Evolutionary conservation across 2,888 invertebrate genomes (phyloP), one percentile per base, ranked within the genome.

Genomic region (Masnerella sp.): DNA sequence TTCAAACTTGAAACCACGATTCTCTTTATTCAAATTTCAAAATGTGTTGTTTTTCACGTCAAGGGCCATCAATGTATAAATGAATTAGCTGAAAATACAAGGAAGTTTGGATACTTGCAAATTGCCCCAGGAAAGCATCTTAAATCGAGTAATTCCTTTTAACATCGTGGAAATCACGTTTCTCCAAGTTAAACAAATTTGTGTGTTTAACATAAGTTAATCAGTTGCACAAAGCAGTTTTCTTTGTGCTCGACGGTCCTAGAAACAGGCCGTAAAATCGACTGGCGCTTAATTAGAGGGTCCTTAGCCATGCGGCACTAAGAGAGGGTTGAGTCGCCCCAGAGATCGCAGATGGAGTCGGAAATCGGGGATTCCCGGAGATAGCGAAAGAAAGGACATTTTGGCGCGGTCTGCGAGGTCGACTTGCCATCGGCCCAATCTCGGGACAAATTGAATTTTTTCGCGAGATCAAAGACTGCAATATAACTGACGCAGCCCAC

Each of bases 371-470:
- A 42, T 34, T 17, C 36, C 25, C 54, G 42, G 25, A 61, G 45
- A 22, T 8, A 17, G 32, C 40, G 40, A 47, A 17, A 68, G 34
- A 68, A 25, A 52, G 43, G 61, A 54, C 52, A 65, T 70, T 74
- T 73, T 61, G 64, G 61, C 64, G 67, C 51, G 54, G 43, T 59
- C 74, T 71, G 30, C 58, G 30, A 25, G 71, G 80, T 82, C 82
- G 80, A 81, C 79, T 83, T 81, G 78, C 78, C 47, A 82, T 77
- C 77, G 76, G 80, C 78, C 82, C 85, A 84, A 84, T 86, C 83
- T 84, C 80, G 77, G 79, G 76, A 79, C 80, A 84, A 85, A 86
- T 86, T 85, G 84, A 85, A 86, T 85, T 86, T 81, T 82, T 74
- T 25, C 77, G n/a, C 51, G 76, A 85, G 85, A 86, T 86, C 85